phyloP scores from a whole-genome alignment of 2,797 vertebrate species.

The Cynopterus sphinx region DNA sequence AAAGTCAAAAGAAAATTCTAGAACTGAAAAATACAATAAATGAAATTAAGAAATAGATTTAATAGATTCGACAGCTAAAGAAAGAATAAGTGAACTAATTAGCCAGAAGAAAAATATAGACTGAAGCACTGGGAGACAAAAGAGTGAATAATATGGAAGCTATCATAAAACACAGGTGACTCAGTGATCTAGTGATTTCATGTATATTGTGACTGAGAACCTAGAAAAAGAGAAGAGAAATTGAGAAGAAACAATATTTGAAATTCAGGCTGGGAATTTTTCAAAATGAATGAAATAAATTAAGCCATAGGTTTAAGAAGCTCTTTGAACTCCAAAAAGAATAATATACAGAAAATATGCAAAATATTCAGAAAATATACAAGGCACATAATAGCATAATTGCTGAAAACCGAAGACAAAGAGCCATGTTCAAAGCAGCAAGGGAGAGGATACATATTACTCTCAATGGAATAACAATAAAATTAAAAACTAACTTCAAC shows the following conservation, averaged over 20 bases:
- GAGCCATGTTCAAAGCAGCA: not conserved
- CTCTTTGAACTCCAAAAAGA: not conserved
- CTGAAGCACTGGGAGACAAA: not conserved
- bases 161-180: not conserved
- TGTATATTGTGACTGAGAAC: not conserved
- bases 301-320: not conserved
- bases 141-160: not conserved
- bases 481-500: slow-evolving; percentile 2
- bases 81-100: not conserved
- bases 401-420: not conserved
- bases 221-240: not conserved
- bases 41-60: slow-evolving; percentile 27
- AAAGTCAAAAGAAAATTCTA: slow-evolving; percentile 35
- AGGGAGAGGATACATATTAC: not conserved
- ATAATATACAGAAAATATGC: not conserved
- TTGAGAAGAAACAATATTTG: not conserved
- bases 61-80: slow-evolving; percentile 30
- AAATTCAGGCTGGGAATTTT: slow-evolving; percentile 18
- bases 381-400: not conserved
- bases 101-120: not conserved
- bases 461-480: not conserved
- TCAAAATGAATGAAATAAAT: not conserved
- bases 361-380: not conserved
- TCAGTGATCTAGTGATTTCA: not conserved
- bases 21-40: not conserved